Evolutionary conservation across 2,888 invertebrate genomes (phyloP).

Genomic region (Sabellastarte sp.): DNA sequence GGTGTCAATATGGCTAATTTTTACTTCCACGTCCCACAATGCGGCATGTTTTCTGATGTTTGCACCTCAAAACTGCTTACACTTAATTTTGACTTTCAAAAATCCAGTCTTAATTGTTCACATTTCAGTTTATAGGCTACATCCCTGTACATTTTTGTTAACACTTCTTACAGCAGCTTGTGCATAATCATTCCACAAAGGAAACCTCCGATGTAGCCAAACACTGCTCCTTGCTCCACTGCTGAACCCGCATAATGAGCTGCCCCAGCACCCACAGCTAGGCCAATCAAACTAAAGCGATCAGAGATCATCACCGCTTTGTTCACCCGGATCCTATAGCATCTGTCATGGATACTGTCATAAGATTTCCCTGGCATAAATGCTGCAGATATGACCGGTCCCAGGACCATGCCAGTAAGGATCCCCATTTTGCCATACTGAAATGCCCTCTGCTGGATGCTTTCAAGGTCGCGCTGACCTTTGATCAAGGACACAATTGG

Average conservation of each 20-base stretch:
- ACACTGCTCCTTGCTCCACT: not conserved
- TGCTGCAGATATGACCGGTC: not conserved
- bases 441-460: not conserved
- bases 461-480: not conserved
- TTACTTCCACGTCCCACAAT: too few relatives aligned
- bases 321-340: not conserved
- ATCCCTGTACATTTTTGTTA: too few relatives aligned
- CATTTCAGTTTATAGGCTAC: too few relatives aligned
- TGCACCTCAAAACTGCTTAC: too few relatives aligned
- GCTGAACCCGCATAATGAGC: not conserved
- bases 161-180: too few relatives aligned
- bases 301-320: not conserved
- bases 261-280: not conserved
- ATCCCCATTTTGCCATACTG: not conserved
- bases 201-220: not conserved
- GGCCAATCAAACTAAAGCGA: not conserved
- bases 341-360: conserved; percentile 1
- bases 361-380: not conserved
- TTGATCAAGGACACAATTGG: not conserved
- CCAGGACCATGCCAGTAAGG: not conserved
- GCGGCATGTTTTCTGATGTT: too few relatives aligned
- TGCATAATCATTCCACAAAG: not conserved
- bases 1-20: too few relatives aligned
- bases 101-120: too few relatives aligned
- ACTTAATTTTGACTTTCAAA: too few relatives aligned